Evolutionary conservation across 2,797 vertebrate genomes (phyloP), one percentile per base, ranked within the genome.

Genomic region (Podarcis siculus): DNA sequence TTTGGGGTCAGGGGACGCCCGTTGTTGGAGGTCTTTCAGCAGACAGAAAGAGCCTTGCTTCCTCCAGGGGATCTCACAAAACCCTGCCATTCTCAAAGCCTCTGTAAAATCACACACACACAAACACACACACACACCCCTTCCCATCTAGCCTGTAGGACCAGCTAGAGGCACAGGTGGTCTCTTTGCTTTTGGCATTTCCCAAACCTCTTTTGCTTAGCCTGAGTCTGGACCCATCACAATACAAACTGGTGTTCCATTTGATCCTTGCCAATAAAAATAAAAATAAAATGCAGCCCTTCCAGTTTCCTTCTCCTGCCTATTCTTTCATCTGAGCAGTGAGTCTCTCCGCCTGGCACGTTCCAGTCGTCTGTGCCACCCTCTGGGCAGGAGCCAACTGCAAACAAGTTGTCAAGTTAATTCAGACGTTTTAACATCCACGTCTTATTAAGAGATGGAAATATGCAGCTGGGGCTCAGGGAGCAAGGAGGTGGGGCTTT

Each of bases 381-480:
- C 79, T 42, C 69, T 81, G 67, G 69, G 86, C 71, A 81, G 79
- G 32, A 87, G 79, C 67, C 86, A 75, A 73, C 19, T 73, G 67
- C 66, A 81, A 25, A 73, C 71, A 75, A 27, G 37, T 32, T 66
- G 79, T 32, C 69, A 87, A 42, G 30, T 82, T 64, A 42, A 82
- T 81, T 87, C 37, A 32, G 69, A 42, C 45, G 21, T 64, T 81
- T 81, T 73, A 42, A 7, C 69, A 6, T 39, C 55, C 6, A 19
- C 17, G 30, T 75, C 79, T 67, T 82, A 45, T 30, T 87, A 76
- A 42, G 4, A 7, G n/a, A 76, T 82, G 79, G 49, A 37, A 66
- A 67, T 45, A 67, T 8, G 37, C 71, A 82, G 67, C 45, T 45
- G 72, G 37, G 23, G 19, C 35, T 13, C 30, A 66, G 8, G 72